Evolutionary conservation across 2,797 vertebrate genomes (phyloP).

Genomic region (Sarcoramphus papa): DNA sequence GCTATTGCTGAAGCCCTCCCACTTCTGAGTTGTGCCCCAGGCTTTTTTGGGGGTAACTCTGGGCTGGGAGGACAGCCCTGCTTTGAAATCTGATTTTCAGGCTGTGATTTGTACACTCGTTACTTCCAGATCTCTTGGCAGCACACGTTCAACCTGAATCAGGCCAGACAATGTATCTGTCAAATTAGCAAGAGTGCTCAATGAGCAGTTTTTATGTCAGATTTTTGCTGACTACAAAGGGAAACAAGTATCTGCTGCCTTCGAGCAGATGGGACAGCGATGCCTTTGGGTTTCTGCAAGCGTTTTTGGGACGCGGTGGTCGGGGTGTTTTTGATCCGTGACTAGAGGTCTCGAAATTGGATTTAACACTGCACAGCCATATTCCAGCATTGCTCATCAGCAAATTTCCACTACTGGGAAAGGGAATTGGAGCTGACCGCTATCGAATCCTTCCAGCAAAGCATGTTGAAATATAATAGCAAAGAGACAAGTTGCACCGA

Average conservation of each 20-base stretch:
- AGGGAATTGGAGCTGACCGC: neutral
- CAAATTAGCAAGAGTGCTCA: neutral
- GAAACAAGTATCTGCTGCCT: neutral
- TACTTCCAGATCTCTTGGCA: neutral
- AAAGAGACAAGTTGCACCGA: neutral
- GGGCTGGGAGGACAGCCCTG: neutral
- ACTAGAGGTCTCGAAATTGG: neutral
- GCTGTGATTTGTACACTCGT: neutral
- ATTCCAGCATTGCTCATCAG: neutral
- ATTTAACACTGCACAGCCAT: no score
- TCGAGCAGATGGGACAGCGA: neutral
- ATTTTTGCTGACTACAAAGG: neutral
- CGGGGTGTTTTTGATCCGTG: neutral
- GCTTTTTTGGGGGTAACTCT: neutral
- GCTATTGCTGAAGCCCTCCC: rapidly evolving
- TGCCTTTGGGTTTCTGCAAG: neutral
- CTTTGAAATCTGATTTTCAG: neutral
- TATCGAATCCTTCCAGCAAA: neutral
- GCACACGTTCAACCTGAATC: neutral
- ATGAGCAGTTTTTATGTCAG: neutral
- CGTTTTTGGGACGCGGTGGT: neutral
- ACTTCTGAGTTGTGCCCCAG: no score
- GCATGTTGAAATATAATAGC: neutral
- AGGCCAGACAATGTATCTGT: no score
- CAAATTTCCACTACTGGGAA: neutral